A percentile compares a stretch with the other conserved stretches of the same genome.
phyloP scores from a whole-genome alignment of 2,888 invertebrate genomes.

The Allophyes oxyacanthae region DNA sequence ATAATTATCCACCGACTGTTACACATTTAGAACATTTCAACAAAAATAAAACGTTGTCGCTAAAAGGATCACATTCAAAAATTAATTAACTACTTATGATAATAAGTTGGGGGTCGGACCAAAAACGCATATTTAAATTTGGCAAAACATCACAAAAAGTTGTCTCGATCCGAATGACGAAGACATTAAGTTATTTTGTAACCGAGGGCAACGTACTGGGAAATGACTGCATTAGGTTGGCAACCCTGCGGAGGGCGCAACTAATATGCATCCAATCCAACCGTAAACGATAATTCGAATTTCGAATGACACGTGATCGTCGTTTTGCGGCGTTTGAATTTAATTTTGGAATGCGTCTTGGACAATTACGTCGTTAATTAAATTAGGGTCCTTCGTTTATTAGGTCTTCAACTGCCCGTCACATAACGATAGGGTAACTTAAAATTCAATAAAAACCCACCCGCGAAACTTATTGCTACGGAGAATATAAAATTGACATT shows the following conservation, averaged over 20 bases:
- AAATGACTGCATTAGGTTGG: slow-evolving; percentile 79
- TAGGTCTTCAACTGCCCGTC: slow-evolving; percentile 47
- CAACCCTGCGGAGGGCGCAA: slow-evolving; percentile 69
- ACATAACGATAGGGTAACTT: slow-evolving; percentile 36
- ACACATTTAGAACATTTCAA: slow-evolving; percentile 67
- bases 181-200: slow-evolving; percentile 82
- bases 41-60: slow-evolving; percentile 68
- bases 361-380: slow-evolving; percentile 66
- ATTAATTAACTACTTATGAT: slow-evolving; percentile 84
- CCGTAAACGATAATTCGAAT: slow-evolving; percentile 79
- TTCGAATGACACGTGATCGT: slow-evolving; percentile 74
- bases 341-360: slow-evolving; percentile 64
- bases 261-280: slow-evolving; percentile 70
- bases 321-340: slow-evolving; percentile 60
- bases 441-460: slow-evolving; percentile 31
- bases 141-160: slow-evolving; percentile 77
- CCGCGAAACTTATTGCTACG: slow-evolving; percentile 56
- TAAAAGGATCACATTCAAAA: slow-evolving; percentile 77
- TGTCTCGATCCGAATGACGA: slow-evolving; percentile 75
- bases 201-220: slow-evolving; percentile 82
- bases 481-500: slow-evolving; percentile 77
- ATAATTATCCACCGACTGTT: slow-evolving; percentile 67
- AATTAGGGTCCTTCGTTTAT: slow-evolving; percentile 60
- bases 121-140: slow-evolving; percentile 80
- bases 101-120: slow-evolving; percentile 75